Conservation (phyloP, 2,797 vertebrate genomes). For the Molossus alvarezi region DNA sequence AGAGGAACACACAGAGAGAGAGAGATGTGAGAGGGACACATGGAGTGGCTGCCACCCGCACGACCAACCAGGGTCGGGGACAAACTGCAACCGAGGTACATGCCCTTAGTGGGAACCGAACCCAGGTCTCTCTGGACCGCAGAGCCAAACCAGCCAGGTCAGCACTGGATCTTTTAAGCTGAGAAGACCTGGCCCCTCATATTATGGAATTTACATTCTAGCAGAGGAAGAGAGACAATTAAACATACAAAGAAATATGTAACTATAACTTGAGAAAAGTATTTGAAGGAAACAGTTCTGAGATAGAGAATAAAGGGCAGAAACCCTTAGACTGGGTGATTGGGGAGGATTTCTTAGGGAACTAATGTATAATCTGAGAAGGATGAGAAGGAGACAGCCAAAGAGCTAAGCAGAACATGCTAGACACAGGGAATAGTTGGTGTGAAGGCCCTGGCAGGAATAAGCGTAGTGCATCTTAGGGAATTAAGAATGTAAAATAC, state of each 20-base stretch:
- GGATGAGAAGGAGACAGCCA: neutral
- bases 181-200: neutral
- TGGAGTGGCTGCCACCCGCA: no score
- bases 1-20: no score
- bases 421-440: neutral
- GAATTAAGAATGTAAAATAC: neutral
- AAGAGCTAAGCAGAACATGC: neutral
- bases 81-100: no score
- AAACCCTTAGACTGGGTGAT: neutral
- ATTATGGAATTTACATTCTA: neutral
- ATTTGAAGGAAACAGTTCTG: slow-evolving; percentile 31
- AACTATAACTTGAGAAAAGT: neutral
- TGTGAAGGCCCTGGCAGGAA: neutral
- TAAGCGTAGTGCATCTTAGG: neutral
- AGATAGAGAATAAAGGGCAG: neutral
- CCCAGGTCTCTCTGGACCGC: no score
- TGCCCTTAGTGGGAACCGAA: no score
- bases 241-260: slow-evolving; percentile 18
- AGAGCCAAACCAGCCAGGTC: neutral
- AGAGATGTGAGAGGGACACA: no score
- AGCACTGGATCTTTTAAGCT: neutral
- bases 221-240: neutral
- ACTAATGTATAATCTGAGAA: neutral
- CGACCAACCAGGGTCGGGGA: no score
- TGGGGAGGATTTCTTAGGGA: neutral